Evolutionary conservation across 2,888 invertebrate species (phyloP).

Genomic region (Hypolimnas misippus): DNA sequence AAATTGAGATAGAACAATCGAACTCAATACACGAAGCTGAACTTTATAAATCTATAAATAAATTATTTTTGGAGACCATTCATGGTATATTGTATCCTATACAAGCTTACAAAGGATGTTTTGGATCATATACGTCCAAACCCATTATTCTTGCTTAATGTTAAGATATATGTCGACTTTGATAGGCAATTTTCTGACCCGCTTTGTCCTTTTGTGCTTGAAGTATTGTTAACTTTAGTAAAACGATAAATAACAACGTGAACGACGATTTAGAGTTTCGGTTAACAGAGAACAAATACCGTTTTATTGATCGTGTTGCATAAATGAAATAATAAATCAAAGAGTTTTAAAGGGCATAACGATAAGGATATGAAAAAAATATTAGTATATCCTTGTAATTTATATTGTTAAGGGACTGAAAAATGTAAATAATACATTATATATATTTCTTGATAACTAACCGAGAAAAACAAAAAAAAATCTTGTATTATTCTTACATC

Average conservation of each 20-base stretch:
- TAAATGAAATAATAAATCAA: no score
- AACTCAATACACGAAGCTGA: neutral
- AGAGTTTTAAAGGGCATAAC: no score
- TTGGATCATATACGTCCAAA: slow-evolving; percentile 56
- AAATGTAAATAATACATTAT: no score
- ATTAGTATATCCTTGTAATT: no score
- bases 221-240: slow-evolving; percentile 7
- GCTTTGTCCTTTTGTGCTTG: slow-evolving; percentile 17
- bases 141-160: slow-evolving; percentile 45
- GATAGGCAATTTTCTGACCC: slow-evolving; percentile 18
- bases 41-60: slow-evolving; percentile 4
- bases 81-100: slow-evolving; percentile 59
- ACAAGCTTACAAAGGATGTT: slow-evolving; percentile 67
- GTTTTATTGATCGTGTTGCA: neutral
- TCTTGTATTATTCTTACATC: no score
- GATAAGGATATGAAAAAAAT: no score
- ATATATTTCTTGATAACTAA: no score
- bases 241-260: neutral
- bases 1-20: neutral
- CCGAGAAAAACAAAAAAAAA: no score
- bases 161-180: slow-evolving; percentile 63
- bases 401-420: no score
- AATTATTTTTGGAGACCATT: slow-evolving; percentile 37
- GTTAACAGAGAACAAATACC: neutral
- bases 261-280: neutral